These are phyloP conservation scores for Gadopsis marmoratus DNA, from an alignment of 2,797 vertebrate species.

Conservation along the genomic window DNA sequence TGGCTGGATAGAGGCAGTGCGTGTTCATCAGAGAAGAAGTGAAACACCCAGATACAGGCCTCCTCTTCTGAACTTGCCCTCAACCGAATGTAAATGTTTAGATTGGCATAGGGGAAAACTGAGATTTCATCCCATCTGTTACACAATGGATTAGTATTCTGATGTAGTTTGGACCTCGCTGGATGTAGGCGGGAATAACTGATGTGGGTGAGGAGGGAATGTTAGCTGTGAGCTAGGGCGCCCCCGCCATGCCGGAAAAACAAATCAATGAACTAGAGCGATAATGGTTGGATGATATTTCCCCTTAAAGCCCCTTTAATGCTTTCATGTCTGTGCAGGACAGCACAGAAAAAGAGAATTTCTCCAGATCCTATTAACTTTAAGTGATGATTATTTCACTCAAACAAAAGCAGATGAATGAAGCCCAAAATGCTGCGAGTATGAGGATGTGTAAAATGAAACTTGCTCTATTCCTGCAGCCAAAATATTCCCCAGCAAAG, in stretches of 20 bases:
- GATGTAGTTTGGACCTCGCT: constrained; percentile 25
- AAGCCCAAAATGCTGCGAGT: background rate
- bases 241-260: constrained; percentile 23
- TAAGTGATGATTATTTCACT: background rate
- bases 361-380: background rate
- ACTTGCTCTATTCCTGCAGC: constrained; percentile 8
- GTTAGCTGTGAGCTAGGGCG: constrained; percentile 35
- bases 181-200: constrained; percentile 52
- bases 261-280: background rate
- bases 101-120: constrained; percentile 33
- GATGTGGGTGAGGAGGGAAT: constrained; percentile 59
- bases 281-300: constrained; percentile 12
- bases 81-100: constrained; percentile 69
- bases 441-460: constrained; percentile 23
- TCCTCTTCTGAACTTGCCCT: constrained; percentile 19
- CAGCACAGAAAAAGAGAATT: background rate
- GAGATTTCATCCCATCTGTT: constrained; percentile 48
- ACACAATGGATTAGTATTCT: constrained; percentile 49
- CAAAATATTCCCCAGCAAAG: constrained; percentile 32
- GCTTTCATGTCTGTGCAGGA: background rate
- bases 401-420: constrained; percentile 12
- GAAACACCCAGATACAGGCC: constrained; percentile 5
- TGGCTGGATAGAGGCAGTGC: background rate
- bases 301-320: background rate
- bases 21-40: background rate